phyloP scores from a whole-genome alignment of 2,113 vertebrate genomes.

The Arizona elegans region DNA sequence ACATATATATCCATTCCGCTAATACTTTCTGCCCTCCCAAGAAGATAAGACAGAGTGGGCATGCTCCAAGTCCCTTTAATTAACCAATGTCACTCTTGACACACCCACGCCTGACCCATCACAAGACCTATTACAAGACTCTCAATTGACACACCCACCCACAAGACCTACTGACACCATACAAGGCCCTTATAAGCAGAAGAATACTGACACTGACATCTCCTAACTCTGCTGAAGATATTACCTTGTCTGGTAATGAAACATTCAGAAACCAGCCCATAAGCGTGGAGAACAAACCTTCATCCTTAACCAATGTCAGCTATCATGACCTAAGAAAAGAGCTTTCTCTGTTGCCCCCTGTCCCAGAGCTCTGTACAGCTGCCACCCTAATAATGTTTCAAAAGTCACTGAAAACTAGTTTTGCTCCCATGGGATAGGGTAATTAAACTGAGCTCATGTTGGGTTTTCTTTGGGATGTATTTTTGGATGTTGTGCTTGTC shows the following conservation, averaged over 20 bases:
- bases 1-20: not conserved
- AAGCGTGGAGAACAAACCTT: not conserved
- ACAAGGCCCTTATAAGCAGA: too few relatives aligned
- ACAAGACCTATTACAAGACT: too few relatives aligned
- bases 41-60: not conserved
- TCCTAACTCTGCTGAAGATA: too few relatives aligned
- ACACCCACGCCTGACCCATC: too few relatives aligned
- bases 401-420: not conserved
- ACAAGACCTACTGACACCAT: too few relatives aligned
- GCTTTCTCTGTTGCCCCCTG: not conserved
- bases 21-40: not conserved
- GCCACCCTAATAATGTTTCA: not conserved
- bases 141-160: too few relatives aligned
- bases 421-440: not conserved
- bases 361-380: not conserved
- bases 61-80: not conserved
- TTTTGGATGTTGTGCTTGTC: not conserved
- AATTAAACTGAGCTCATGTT: not conserved
- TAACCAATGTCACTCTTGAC: too few relatives aligned
- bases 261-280: too few relatives aligned
- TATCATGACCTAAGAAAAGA: not conserved
- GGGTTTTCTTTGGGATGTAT: not conserved
- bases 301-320: not conserved
- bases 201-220: too few relatives aligned
- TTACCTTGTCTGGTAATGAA: too few relatives aligned